Base-by-base conservation (phyloP, 53 echinoderm and acorn worm genomes). In the Holothuria leucospilota region DNA sequence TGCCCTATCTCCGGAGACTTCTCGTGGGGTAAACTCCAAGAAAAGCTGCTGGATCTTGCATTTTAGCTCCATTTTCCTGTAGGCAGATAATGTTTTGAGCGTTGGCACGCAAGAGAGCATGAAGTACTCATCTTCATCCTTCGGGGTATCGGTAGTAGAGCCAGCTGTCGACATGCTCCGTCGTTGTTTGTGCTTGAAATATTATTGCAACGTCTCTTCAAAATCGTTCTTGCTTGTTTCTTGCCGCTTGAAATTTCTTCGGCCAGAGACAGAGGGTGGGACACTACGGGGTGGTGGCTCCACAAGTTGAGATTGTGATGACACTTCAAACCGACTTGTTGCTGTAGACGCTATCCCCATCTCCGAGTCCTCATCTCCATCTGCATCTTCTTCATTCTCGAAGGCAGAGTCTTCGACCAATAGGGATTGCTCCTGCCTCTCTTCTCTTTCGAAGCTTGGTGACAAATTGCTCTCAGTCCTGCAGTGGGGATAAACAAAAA, bases 21-120 rank as follows among this genome's bases (percentile, higher is more conserved):
- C 78, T 51, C 58, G 51, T 78, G 78, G 78, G 1, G 52, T 78
- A 21, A 24, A 78, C 78, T 78, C 52, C 18, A 78, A 56, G 78
- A 78, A 56, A 78, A 78, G 46, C 58, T 78, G 78, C 78, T 78
- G 78, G 23, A 78, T 78, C 56, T 78, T 78, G 53, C 78, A 78
- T 78, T 78, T 78, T 29, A 78, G 78, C 78, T 78, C 78, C 52
- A 78, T 78, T 78, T 78, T 78, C 23, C 56, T 78, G 78, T 78
- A 78, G 78, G 53, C n/a, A 41, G 78, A 78, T 49, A 78, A 18
- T 78, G 7, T 51, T 56, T 56, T 78, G 78, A 78, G 78, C 23
- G 78, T 78, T 78, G 78, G 78, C 78, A 78, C 78, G 52, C 78
- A 78, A 41, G 78, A 41, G 52, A 78, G 78, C 78, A 78, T 78